Conservation (phyloP, 2,888 invertebrate species). For the Aproaerema taeniolella region DNA sequence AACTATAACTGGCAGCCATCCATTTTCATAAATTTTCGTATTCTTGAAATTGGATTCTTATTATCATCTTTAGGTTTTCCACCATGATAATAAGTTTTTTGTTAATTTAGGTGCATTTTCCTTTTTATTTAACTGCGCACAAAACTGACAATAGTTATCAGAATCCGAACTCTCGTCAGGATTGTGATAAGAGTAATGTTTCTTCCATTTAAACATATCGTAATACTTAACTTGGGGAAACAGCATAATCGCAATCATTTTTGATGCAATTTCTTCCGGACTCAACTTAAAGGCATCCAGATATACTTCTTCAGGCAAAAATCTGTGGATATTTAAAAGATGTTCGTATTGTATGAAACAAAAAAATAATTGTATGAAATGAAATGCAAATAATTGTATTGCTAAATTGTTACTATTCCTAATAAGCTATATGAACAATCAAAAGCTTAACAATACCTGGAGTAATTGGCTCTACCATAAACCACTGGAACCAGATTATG, state of each 20-base stretch:
- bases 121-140: slow-evolving; percentile 43
- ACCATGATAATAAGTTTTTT: too few relatives aligned
- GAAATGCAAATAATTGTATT: not conserved
- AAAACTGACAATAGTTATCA: slow-evolving; percentile 50
- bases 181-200: slow-evolving; percentile 39
- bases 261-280: slow-evolving; percentile 31
- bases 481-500: slow-evolving; percentile 81
- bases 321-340: not conserved
- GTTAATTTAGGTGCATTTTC: too few relatives aligned
- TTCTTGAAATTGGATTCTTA: too few relatives aligned
- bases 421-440: not conserved
- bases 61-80: too few relatives aligned
- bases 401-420: not conserved
- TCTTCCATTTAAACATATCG: slow-evolving; percentile 50
- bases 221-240: slow-evolving; percentile 31
- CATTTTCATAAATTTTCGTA: too few relatives aligned
- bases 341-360: too few relatives aligned
- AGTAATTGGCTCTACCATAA: slow-evolving; percentile 81
- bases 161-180: slow-evolving; percentile 35
- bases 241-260: slow-evolving; percentile 38
- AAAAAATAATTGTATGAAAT: not conserved
- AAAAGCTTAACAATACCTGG: slow-evolving; percentile 32
- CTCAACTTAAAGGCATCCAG: not conserved
- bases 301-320: not conserved
- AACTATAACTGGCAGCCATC: too few relatives aligned